These are phyloP conservation scores for Cydia strobilella DNA, from an alignment of 1,140 invertebrate genomes.

Conservation along the genomic window DNA sequence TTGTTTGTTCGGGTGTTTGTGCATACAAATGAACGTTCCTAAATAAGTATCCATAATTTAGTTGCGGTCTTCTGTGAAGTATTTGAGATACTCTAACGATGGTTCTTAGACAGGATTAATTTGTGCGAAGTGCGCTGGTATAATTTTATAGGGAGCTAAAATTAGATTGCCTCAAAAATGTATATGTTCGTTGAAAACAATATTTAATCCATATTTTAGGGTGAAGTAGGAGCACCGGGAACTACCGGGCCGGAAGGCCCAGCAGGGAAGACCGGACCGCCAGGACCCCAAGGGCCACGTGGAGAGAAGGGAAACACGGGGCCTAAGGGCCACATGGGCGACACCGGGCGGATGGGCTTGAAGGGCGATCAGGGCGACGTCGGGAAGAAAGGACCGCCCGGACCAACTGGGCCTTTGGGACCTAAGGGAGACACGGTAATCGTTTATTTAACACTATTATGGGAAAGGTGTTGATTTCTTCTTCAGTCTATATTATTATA, in stretches of 20 bases:
- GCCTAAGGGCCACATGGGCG: constrained; percentile 87
- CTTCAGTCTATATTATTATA: too few species aligned
- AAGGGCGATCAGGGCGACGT: constrained; percentile 88
- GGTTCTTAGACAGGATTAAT: too few species aligned
- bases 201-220: constrained; percentile 70
- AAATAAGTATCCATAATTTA: too few species aligned
- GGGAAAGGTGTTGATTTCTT: too few species aligned
- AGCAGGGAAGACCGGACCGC: constrained; percentile 82
- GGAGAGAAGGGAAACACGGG: constrained; percentile 86
- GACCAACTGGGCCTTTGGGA: constrained; percentile 82
- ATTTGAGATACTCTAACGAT: too few species aligned
- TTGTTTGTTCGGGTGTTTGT: too few species aligned
- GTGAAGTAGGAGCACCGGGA: constrained; percentile 86
- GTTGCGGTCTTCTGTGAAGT: too few species aligned
- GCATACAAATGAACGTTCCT: too few species aligned
- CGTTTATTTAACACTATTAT: background rate
- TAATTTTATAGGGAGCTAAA: too few species aligned
- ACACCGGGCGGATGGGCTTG: constrained; percentile 84
- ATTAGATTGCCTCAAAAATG: too few species aligned
- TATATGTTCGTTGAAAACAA: too few species aligned
- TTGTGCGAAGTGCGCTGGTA: too few species aligned
- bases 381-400: constrained; percentile 84
- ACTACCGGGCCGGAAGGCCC: constrained; percentile 81
- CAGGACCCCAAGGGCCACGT: constrained; percentile 84
- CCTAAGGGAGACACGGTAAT: constrained; percentile 83